Evolutionary conservation across 2,113 vertebrate genomes (phyloP).

Genomic region (Spea bombifrons): DNA sequence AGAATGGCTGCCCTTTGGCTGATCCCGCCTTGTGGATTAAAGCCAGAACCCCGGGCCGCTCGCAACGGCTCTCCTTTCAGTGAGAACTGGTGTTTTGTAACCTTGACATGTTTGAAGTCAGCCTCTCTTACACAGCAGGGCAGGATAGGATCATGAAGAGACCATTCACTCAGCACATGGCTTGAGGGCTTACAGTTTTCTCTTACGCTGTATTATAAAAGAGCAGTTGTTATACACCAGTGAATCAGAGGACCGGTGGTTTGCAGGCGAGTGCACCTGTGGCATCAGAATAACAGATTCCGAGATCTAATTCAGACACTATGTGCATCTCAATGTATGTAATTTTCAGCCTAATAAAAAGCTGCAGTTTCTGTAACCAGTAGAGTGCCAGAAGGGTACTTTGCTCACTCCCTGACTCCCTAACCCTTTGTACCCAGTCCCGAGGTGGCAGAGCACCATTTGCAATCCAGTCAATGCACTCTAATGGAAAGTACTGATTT

Average conservation of each 20-base stretch:
- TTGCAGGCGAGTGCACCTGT: constrained; percentile 54
- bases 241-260: constrained; percentile 49
- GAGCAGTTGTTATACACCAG: constrained; percentile 47
- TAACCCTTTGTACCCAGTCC: no score
- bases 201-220: constrained; percentile 54
- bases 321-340: constrained; percentile 23
- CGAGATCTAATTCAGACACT: constrained; percentile 6
- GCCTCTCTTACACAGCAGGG: constrained; percentile 50
- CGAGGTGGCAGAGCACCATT: no score
- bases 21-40: constrained; percentile 59
- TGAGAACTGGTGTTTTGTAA: constrained; percentile 22
- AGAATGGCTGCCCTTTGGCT: constrained; percentile 58
- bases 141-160: constrained; percentile 49
- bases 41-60: constrained; percentile 56
- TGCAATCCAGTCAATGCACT: no score
- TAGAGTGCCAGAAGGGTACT: neutral
- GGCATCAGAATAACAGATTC: constrained; percentile 47
- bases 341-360: constrained; percentile 14
- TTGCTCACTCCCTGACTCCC: no score
- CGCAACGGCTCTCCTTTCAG: constrained; percentile 51
- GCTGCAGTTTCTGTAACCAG: neutral
- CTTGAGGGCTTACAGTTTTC: constrained; percentile 41
- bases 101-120: constrained; percentile 53
- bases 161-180: neutral
- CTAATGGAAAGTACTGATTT: no score